Evolutionary conservation across 30 jellyfish, hydroid and myxozoan species (phyloP), one percentile per base, ranked within the genome.

Genomic region (Aurelia coerulea): DNA sequence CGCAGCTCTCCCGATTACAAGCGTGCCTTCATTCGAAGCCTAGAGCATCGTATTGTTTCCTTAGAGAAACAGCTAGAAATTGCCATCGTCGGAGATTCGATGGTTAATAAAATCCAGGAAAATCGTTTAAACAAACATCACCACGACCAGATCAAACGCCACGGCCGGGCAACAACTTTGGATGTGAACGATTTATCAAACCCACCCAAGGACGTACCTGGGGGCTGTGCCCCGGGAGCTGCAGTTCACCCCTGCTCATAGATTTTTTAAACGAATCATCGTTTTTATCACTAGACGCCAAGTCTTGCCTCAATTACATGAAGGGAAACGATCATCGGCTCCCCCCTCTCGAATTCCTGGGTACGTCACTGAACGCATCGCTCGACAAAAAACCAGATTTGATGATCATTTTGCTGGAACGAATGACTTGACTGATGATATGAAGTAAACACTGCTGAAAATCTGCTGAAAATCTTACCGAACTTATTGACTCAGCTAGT

Each of bases 351-450:
- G 29, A 23, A 23, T 23, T 23, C 29, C 29, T 23, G 29, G 29
- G 29, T 23, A 23, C 29, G 29, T 23, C 29, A 23, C 29, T 23
- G 29, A 23, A 23, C 29, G 29, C 29, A 23, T 23, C 29, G 29
- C 29, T 73, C 56, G 32, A 68, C 1, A 37, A 68, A 73, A 49
- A 4, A 34, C 83, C 71, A 32, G 83, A 73, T 53, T 29, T 73
- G 68, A 37, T 73, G 5, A 15, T 73, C 39, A 10, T 73, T 68
- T 35, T 73, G 54, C 83, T 33, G 68, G 68, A 31, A 73, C 70
- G 23, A 73, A 73, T 73, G 68, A 73, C 33, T 10, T 73, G 49
- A 53, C 83, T 4, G 68, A 73, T 46, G 83, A 73, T 73, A 23
- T 23, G 29, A 23, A 23, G 29, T 23, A 23, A 23, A 23, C 29